These are phyloP conservation scores for Chelon labrosus DNA, from an alignment of 2,797 vertebrate species.

Conservation along the genomic window DNA sequence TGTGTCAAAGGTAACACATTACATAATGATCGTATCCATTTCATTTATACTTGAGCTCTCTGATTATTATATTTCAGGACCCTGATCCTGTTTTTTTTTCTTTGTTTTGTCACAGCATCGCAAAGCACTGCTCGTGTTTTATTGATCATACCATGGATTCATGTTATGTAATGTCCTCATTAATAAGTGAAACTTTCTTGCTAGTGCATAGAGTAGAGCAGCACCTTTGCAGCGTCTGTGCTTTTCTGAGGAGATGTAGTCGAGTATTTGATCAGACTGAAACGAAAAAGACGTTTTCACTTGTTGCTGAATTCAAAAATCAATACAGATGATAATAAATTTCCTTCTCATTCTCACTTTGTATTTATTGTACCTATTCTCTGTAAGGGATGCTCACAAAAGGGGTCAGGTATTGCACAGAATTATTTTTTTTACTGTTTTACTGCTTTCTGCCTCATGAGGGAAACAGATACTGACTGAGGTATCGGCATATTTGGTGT, in stretches of 20 bases:
- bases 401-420: neutral
- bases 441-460: neutral
- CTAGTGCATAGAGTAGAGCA: neutral
- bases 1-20: neutral
- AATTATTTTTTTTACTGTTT: no score
- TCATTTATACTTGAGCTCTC: neutral
- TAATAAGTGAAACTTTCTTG: constrained; percentile 37
- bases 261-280: neutral
- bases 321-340: neutral
- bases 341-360: constrained; percentile 1
- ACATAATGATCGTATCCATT: constrained; percentile 8
- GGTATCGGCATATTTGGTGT: neutral
- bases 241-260: neutral
- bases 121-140: constrained; percentile 31
- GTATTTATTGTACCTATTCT: neutral
- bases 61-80: neutral
- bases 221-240: neutral
- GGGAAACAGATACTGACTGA: neutral
- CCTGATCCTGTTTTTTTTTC: neutral
- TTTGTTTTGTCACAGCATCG: neutral
- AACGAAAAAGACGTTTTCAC: neutral
- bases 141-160: constrained; percentile 26
- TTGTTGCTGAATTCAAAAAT: neutral
- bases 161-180: constrained; percentile 28
- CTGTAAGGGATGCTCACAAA: neutral